These are phyloP conservation scores for Cyclopterus lumpus DNA, from an alignment of 2,797 vertebrate genomes.

Conservation along the genomic window DNA sequence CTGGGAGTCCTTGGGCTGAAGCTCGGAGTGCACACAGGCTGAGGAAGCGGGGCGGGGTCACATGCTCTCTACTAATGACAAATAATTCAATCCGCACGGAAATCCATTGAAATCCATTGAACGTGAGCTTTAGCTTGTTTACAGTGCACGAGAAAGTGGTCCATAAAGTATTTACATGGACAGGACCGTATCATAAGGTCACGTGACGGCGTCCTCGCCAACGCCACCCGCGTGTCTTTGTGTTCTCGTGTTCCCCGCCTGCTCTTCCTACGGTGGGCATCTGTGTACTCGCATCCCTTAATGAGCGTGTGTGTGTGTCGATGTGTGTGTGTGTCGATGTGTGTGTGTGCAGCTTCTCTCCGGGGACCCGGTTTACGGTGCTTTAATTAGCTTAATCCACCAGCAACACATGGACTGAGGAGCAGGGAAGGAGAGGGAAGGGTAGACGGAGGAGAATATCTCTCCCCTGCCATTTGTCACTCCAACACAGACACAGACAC, in stretches of 20 bases:
- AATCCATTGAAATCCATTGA: constrained; percentile 33
- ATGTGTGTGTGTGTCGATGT: too few species aligned
- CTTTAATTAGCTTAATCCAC: constrained; percentile 83
- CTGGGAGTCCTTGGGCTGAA: constrained; percentile 33
- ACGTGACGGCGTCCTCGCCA: constrained; percentile 2
- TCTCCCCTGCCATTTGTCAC: constrained; percentile 60
- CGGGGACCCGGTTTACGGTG: constrained; percentile 66
- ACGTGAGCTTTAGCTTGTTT: constrained; percentile 15
- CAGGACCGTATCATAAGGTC: not conserved
- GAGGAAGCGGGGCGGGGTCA: not conserved
- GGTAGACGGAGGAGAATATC: constrained; percentile 52
- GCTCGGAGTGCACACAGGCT: constrained; percentile 25
- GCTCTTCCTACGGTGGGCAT: constrained; percentile 38
- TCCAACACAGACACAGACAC: constrained; percentile 2
- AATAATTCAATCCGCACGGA: constrained; percentile 31
- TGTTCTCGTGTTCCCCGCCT: constrained; percentile 40
- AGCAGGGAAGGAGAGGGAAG: constrained; percentile 43
- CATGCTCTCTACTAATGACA: constrained; percentile 28
- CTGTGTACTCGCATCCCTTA: constrained; percentile 51
- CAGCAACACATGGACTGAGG: constrained; percentile 70
- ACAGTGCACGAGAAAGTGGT: not conserved
- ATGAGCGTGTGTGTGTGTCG: constrained; percentile 34
- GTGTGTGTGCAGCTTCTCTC: constrained; percentile 44
- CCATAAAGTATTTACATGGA: constrained; percentile 32
- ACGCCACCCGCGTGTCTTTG: constrained; percentile 11